Conservation (phyloP, 2,797 vertebrate genomes). For the Tarsius wallacei region DNA sequence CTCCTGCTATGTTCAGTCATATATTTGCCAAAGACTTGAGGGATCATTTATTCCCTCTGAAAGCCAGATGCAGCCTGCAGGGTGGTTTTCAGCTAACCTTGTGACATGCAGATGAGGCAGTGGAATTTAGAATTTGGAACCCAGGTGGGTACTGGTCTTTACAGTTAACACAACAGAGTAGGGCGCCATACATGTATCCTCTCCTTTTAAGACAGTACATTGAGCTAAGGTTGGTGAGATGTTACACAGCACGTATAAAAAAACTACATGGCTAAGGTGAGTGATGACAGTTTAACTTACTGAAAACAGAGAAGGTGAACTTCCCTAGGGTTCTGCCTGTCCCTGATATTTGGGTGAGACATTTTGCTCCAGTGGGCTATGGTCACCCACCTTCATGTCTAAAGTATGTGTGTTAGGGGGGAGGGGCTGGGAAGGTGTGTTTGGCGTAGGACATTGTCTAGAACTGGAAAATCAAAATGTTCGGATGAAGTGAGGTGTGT, state of each 20-base stretch:
- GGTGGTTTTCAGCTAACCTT: conserved; percentile 38
- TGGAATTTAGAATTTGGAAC: conserved; percentile 81
- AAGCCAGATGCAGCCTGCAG: not conserved
- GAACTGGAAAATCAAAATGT: not conserved
- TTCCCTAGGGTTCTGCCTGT: accelerated
- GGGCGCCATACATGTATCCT: not conserved
- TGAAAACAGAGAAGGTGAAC: not conserved
- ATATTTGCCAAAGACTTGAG: conserved; percentile 20
- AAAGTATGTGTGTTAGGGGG: not conserved
- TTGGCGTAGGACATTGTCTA: not conserved
- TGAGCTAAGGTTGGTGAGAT: not conserved
- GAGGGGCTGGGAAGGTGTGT: not conserved
- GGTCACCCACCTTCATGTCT: not conserved
- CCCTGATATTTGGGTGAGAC: not conserved
- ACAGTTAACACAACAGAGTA: conserved; percentile 62
- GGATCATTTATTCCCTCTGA: conserved; percentile 32
- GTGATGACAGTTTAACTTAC: not conserved
- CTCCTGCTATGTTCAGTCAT: not conserved
- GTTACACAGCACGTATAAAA: not conserved
- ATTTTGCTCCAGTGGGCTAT: not conserved
- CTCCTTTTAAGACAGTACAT: conserved; percentile 27
- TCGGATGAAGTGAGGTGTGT: not conserved
- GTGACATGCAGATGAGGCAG: conserved; percentile 75
- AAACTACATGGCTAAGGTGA: conserved; percentile 62
- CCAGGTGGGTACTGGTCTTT: conserved; percentile 72